Conservation (phyloP, 2,797 vertebrate species). For the Thamnophis elegans region DNA sequence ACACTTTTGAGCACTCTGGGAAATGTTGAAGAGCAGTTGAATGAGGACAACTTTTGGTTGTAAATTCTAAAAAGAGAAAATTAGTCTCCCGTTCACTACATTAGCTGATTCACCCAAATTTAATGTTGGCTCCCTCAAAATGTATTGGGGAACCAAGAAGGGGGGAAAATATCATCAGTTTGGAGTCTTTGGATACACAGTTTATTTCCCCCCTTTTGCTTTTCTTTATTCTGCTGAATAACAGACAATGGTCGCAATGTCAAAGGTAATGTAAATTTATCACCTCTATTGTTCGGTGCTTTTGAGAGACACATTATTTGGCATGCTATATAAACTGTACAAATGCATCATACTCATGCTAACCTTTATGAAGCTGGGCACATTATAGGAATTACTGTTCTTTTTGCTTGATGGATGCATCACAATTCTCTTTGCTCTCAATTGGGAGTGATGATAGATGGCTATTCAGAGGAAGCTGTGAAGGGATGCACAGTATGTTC, state of each 20-base stretch:
- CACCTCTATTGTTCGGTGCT: conserved; percentile 65
- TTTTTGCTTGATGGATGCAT: conserved; percentile 56
- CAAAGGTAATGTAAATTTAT: conserved; percentile 87
- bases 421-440: conserved; percentile 43
- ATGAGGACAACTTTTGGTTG: background rate
- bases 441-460: conserved; percentile 43
- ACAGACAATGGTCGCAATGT: conserved; percentile 95
- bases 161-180: background rate
- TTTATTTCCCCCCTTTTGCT: conserved; percentile 73
- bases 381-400: conserved; percentile 52
- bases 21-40: background rate
- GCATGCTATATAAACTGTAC: conserved; percentile 78
- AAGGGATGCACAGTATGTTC: conserved; percentile 44
- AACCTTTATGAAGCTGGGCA: conserved; percentile 49
- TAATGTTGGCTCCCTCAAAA: background rate
- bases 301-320: conserved; percentile 68
- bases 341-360: conserved; percentile 64
- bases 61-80: background rate
- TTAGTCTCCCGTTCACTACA: background rate
- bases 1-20: background rate
- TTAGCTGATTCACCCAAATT: background rate
- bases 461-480: conserved; percentile 52
- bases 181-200: conserved; percentile 57
- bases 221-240: conserved; percentile 74
- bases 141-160: background rate